A percentile compares a stretch with the other conserved stretches of the same genome.
These are phyloP conservation scores for Ivindomyrus marchei DNA, from an alignment of 2,113 vertebrate species.

Conservation along the genomic window DNA sequence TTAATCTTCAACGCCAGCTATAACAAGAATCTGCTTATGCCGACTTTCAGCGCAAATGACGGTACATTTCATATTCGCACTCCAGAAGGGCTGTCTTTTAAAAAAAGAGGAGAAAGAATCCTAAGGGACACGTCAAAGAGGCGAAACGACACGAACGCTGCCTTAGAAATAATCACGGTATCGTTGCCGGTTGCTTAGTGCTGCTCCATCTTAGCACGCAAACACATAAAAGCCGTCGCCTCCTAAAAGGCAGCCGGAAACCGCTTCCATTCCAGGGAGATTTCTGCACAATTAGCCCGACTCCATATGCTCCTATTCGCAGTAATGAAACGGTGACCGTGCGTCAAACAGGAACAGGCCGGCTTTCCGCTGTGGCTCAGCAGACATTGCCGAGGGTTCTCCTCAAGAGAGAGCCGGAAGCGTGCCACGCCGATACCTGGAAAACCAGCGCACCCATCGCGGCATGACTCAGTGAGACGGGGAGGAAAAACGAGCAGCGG, in stretches of 20 bases:
- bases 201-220: not conserved
- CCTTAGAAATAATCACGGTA: not conserved
- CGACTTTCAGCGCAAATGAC: not conserved
- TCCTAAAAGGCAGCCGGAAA: slow-evolving; percentile 21
- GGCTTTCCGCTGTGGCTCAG: not conserved
- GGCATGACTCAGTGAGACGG: not conserved
- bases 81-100: not conserved
- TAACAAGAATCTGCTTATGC: not conserved
- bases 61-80: not conserved
- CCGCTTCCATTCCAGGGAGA: slow-evolving; percentile 45
- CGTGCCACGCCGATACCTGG: not conserved
- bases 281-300: slow-evolving; percentile 49
- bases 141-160: slow-evolving; percentile 28
- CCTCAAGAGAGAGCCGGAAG: not conserved
- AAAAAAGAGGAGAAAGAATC: not conserved
- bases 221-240: not conserved
- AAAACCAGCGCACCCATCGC: not conserved
- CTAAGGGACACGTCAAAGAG: slow-evolving; percentile 26
- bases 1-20: not conserved
- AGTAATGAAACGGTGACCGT: not conserved
- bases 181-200: not conserved
- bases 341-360: not conserved
- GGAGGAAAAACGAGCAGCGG: not conserved
- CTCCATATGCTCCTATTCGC: slow-evolving; percentile 31
- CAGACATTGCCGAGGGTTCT: not conserved